phyloP scores from a whole-genome alignment of 2,113 vertebrate genomes.

The Mixornis gularis region DNA sequence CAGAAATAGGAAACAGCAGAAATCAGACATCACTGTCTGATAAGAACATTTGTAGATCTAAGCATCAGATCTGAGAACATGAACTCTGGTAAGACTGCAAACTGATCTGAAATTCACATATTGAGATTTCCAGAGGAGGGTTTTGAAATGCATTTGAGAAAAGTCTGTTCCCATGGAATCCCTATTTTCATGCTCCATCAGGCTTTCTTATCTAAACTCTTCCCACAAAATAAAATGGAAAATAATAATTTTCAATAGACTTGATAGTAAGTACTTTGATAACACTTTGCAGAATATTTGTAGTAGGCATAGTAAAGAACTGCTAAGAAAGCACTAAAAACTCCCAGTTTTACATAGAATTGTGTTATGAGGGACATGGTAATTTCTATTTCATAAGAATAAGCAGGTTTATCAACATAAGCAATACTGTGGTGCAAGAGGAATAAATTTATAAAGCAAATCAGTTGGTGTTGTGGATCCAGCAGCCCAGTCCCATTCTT shows the following conservation, averaged over 20 bases:
- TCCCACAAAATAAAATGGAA: background rate
- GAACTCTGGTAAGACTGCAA: background rate
- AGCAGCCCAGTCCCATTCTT: background rate
- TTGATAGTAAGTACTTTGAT: background rate
- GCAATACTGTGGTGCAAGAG: background rate
- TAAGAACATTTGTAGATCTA: background rate
- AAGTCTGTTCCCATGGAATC: background rate
- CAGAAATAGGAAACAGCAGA: background rate
- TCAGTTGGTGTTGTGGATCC: background rate
- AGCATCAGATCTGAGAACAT: background rate
- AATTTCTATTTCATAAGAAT: background rate
- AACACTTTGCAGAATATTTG: background rate
- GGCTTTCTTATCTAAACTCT: background rate
- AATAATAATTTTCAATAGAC: background rate
- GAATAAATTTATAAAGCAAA: background rate
- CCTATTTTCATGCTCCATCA: background rate
- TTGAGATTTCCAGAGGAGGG: background rate
- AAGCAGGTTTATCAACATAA: background rate
- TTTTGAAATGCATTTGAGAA: background rate
- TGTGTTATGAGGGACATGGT: background rate
- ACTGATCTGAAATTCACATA: background rate
- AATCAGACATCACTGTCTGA: background rate
- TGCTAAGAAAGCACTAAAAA: background rate
- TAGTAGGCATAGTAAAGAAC: background rate
- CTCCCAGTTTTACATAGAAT: background rate